These are phyloP conservation scores for Neoaliturus tenellus DNA, from an alignment of 2,888 invertebrate species.

Conservation along the genomic window DNA sequence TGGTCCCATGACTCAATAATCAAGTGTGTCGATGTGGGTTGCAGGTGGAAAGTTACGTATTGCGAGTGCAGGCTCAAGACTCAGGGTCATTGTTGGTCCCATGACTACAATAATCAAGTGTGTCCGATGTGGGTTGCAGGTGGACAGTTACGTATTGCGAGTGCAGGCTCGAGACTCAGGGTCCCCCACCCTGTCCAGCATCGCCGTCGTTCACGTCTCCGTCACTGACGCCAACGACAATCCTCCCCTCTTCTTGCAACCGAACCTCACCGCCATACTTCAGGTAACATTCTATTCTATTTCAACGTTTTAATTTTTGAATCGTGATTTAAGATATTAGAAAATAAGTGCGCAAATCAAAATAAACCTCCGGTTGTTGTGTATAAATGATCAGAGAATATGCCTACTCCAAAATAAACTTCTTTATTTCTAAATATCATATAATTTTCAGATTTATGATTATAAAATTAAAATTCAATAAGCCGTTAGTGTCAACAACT, in stretches of 20 bases:
- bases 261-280: slow-evolving; percentile 88
- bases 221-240: slow-evolving; percentile 96
- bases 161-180: slow-evolving; percentile 85
- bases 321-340: no score
- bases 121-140: slow-evolving; percentile 70
- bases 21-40: neutral
- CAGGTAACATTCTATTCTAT: slow-evolving; percentile 71
- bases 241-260: slow-evolving; percentile 87
- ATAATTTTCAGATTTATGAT: no score
- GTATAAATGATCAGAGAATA: no score
- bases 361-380: no score
- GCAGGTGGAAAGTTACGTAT: slow-evolving; percentile 79
- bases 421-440: no score
- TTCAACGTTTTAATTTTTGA: no score
- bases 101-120: no score
- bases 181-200: slow-evolving; percentile 82
- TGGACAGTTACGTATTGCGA: slow-evolving; percentile 83
- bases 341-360: no score
- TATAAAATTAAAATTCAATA: no score
- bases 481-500: no score
- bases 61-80: slow-evolving; percentile 90
- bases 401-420: no score
- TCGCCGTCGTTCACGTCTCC: slow-evolving; percentile 85
- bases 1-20: neutral
- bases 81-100: no score